Evolutionary conservation across 53 echinoderm and acorn worm species (phyloP).

Genomic region (Paelopatides confundens): DNA sequence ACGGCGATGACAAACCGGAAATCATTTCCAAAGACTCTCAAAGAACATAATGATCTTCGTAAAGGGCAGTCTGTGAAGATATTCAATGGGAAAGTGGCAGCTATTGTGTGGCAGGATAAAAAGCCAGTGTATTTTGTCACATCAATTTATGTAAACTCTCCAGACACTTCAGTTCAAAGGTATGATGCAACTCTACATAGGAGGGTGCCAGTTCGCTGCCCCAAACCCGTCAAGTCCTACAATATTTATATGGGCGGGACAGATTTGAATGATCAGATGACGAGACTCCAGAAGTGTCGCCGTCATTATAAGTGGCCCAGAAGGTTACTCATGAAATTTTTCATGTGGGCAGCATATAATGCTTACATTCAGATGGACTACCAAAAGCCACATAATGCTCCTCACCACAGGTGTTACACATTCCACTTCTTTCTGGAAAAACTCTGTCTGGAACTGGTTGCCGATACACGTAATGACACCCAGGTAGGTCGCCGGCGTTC

Average conservation of each 20-base stretch:
- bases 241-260: conserved; percentile 37
- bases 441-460: conserved; percentile 33
- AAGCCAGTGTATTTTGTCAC: conserved; percentile 62
- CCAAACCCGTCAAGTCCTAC: too few species aligned
- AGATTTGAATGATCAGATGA: conserved; percentile 53
- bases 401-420: neutral
- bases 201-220: conserved; percentile 7
- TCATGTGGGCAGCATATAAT: conserved; percentile 46
- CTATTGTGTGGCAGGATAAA: conserved; percentile 60
- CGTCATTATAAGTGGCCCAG: conserved; percentile 60
- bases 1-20: conserved; percentile 47
- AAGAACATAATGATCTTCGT: neutral
- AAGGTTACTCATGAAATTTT: conserved; percentile 48
- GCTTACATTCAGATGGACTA: conserved; percentile 6
- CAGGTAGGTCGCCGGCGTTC: neutral
- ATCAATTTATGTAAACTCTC: conserved; percentile 28
- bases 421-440: neutral
- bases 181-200: conserved; percentile 56
- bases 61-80: conserved; percentile 26
- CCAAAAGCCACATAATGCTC: conserved; percentile 27
- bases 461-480: too few species aligned
- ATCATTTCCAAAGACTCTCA: conserved; percentile 34
- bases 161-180: conserved; percentile 44
- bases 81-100: conserved; percentile 63
- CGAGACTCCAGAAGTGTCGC: conserved; percentile 34